A percentile compares a stretch with the other conserved stretches of the same genome.
Evolutionary conservation across 2,113 vertebrate species (phyloP).

Genomic region (Mohoua ochrocephala): DNA sequence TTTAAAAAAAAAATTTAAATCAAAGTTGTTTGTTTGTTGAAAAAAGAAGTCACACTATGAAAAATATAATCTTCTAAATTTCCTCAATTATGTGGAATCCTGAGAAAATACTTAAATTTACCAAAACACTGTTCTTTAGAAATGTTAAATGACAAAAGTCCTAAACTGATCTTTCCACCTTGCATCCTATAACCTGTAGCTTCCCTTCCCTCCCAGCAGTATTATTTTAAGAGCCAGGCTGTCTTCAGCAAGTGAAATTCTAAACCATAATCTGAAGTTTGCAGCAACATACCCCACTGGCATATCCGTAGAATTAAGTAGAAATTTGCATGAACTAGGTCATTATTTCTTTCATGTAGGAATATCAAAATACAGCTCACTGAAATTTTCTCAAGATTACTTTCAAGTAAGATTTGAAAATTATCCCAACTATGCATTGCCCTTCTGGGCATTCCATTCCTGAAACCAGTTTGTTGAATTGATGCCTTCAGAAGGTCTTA

Average conservation of each 20-base stretch:
- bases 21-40: background rate
- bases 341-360: background rate
- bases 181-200: background rate
- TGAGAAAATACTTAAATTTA: background rate
- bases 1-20: background rate
- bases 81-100: background rate
- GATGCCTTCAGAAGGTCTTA: background rate
- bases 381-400: background rate
- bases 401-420: background rate
- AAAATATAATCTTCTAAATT: background rate
- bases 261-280: background rate
- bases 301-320: background rate
- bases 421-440: background rate
- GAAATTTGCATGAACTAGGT: background rate
- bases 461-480: background rate
- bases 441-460: background rate
- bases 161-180: background rate
- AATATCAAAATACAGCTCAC: background rate
- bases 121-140: background rate
- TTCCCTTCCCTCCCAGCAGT: background rate
- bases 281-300: background rate
- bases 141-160: background rate
- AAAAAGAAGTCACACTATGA: background rate
- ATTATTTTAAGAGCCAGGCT: background rate
- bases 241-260: background rate